Conservation (phyloP, 2,113 vertebrate genomes). For the Pangasianodon gigas region DNA sequence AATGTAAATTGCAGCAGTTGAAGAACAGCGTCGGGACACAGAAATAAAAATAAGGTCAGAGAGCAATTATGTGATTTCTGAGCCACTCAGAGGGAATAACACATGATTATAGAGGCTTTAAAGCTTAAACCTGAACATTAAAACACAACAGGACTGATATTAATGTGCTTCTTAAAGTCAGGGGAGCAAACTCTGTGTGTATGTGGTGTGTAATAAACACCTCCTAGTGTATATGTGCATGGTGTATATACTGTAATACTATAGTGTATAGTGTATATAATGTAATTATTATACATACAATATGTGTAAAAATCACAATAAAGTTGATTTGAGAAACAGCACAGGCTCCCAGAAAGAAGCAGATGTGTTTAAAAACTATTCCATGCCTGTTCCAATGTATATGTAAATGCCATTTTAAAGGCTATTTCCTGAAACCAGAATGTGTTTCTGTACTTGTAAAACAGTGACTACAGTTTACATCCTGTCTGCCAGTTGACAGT, state of each 20-base stretch:
- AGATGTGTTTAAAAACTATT: no score
- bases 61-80: constrained; percentile 54
- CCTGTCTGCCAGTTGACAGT: no score
- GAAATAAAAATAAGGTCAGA: constrained; percentile 33
- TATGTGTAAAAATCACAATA: background rate
- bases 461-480: background rate
- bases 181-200: constrained; percentile 4
- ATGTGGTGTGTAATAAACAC: background rate
- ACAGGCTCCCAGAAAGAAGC: no score
- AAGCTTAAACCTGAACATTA: constrained; percentile 47
- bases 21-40: constrained; percentile 4
- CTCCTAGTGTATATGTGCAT: background rate
- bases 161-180: constrained; percentile 49
- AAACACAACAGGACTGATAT: constrained; percentile 52
- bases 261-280: background rate
- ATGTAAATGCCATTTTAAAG: background rate
- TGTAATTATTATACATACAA: background rate
- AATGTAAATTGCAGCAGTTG: background rate
- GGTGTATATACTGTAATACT: background rate
- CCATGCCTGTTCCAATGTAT: no score
- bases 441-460: no score
- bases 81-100: constrained; percentile 60
- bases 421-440: background rate
- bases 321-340: background rate
- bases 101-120: constrained; percentile 50